phyloP scores from a whole-genome alignment of 2,113 vertebrate species.

The Helogale parvula region DNA sequence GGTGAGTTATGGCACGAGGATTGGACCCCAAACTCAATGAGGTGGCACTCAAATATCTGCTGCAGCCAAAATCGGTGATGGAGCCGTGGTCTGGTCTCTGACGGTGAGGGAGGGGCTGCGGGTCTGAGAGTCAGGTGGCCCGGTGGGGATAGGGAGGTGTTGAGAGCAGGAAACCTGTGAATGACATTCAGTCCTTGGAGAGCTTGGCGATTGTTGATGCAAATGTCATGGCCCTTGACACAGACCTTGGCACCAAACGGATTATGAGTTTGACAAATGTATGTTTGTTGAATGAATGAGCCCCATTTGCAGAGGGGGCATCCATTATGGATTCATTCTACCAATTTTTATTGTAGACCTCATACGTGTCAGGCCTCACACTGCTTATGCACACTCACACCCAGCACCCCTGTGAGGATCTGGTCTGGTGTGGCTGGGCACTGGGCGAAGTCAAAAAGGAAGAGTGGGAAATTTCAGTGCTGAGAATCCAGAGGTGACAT shows the following conservation, averaged over 20 bases:
- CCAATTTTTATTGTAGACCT: neutral
- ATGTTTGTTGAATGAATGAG: conserved; percentile 41
- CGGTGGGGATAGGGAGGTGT: neutral
- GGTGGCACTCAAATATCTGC: neutral
- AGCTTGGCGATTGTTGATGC: neutral
- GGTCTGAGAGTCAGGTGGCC: neutral
- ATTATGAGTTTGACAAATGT: neutral
- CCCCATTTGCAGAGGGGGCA: neutral
- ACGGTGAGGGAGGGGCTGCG: neutral
- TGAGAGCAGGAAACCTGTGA: neutral
- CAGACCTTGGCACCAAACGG: neutral
- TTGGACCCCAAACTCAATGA: neutral
- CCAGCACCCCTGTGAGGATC: neutral
- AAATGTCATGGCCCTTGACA: neutral
- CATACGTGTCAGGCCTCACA: neutral
- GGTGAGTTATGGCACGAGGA: neutral
- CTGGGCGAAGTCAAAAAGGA: neutral
- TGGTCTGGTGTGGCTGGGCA: neutral
- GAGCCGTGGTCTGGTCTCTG: neutral
- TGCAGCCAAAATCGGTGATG: neutral
- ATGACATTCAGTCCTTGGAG: neutral
- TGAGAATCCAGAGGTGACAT: neutral
- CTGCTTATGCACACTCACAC: neutral
- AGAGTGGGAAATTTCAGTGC: neutral
- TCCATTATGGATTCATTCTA: neutral